phyloP scores from a whole-genome alignment of 1,140 invertebrate genomes.

The Drosophila bocqueti region DNA sequence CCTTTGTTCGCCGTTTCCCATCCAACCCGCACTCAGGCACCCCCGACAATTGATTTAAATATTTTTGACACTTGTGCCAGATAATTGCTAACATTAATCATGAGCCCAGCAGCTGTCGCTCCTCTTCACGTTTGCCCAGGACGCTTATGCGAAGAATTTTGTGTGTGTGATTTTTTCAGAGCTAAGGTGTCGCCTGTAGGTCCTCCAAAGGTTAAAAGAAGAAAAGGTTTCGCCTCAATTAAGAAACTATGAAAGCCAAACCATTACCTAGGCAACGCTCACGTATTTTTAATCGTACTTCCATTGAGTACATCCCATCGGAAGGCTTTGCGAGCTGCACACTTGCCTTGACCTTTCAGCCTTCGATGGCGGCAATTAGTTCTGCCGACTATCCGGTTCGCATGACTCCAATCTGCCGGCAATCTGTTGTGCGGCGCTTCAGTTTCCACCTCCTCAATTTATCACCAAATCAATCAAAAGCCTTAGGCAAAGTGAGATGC shows the following conservation, averaged over 20 bases:
- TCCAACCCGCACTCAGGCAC: not conserved
- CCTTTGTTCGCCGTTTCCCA: conserved; percentile 37
- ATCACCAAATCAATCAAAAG: conserved; percentile 83
- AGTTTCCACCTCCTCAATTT: conserved; percentile 76
- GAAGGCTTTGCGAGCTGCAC: not conserved
- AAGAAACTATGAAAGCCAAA: not conserved
- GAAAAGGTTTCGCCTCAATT: not conserved
- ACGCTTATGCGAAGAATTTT: not conserved
- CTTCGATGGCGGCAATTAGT: conserved; percentile 58
- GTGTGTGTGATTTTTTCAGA: conserved; percentile 3
- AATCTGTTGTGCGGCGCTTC: conserved; percentile 73
- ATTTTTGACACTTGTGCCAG: conserved; percentile 79
- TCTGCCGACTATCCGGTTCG: conserved; percentile 27
- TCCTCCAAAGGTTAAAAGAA: not conserved
- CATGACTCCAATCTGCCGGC: conserved; percentile 56
- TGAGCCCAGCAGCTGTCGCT: conserved; percentile 63
- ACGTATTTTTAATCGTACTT: not conserved
- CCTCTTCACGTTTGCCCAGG: conserved; percentile 20
- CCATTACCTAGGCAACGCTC: not conserved
- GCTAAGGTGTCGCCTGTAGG: conserved; percentile 6
- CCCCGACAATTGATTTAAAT: conserved; percentile 78
- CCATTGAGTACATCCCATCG: not conserved
- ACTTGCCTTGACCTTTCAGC: conserved; percentile 15
- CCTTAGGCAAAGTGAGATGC: conserved; percentile 57
- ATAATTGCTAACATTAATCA: conserved; percentile 83